Evolutionary conservation across 2,888 invertebrate species (phyloP).

Genomic region (Trissolcus japonicus): DNA sequence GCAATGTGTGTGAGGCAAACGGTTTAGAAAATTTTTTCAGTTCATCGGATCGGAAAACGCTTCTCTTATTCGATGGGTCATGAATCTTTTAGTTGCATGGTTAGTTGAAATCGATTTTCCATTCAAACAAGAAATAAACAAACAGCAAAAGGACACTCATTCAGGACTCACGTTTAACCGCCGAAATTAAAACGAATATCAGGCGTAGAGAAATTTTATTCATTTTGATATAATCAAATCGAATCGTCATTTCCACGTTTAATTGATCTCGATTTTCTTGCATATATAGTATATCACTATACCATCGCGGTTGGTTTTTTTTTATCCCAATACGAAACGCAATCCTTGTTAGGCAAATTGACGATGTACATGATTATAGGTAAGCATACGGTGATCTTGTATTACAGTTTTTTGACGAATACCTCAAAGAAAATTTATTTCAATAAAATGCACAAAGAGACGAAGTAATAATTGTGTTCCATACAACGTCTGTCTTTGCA

Average conservation of each 20-base stretch:
- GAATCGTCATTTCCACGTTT: background rate
- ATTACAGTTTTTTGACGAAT: no score
- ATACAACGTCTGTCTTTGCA: no score
- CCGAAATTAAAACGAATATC: conserved; percentile 11
- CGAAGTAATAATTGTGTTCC: no score
- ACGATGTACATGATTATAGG: no score
- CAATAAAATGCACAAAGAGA: no score
- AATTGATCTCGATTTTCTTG: no score
- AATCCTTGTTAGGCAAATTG: no score
- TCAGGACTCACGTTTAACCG: conserved; percentile 10
- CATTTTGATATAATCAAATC: background rate
- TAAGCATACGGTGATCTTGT: no score
- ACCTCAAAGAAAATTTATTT: no score
- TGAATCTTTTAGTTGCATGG: conserved; percentile 50
- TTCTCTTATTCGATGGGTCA: conserved; percentile 52
- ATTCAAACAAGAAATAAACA: conserved; percentile 45
- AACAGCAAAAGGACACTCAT: conserved; percentile 23
- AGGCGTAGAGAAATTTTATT: background rate
- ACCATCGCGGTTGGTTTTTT: no score
- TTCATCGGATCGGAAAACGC: conserved; percentile 54
- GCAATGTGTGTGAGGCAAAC: conserved; percentile 49
- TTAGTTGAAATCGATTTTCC: conserved; percentile 53
- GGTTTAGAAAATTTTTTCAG: conserved; percentile 54
- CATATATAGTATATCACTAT: no score
- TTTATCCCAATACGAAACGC: no score